Conservation (phyloP, 2,797 vertebrate genomes). For the Margarornis squamiger region DNA sequence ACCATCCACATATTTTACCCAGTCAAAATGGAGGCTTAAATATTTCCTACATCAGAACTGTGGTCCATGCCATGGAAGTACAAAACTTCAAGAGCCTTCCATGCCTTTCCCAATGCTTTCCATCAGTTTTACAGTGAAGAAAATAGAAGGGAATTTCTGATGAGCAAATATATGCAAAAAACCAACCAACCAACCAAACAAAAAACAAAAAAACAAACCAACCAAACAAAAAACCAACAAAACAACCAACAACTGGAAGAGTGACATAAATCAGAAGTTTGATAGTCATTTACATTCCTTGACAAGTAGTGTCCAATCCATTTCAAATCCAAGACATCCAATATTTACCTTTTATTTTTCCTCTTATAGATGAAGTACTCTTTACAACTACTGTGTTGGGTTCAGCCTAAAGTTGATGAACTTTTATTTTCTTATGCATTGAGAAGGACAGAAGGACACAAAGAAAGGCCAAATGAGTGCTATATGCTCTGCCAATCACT, state of each 20-base stretch:
- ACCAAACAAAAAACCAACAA: neutral
- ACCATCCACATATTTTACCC: neutral
- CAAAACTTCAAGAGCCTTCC: neutral
- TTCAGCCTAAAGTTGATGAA: neutral
- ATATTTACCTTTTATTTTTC: neutral
- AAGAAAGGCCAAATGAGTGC: neutral
- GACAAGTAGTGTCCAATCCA: neutral
- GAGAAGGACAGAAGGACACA: neutral
- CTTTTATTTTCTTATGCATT: neutral
- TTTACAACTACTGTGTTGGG: neutral
- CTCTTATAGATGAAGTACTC: neutral
- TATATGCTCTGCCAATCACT: neutral
- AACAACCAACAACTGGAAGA: neutral
- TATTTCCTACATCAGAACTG: neutral
- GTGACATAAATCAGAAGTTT: neutral
- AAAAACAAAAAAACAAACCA: too few species aligned
- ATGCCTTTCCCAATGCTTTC: neutral
- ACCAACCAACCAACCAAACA: neutral
- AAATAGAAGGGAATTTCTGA: neutral
- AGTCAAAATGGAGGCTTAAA: neutral
- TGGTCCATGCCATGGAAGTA: neutral
- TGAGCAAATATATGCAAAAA: neutral
- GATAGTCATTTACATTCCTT: neutral
- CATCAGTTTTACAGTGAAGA: neutral
- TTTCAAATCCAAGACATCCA: neutral